Percentiles rank a stretch among this genome's conserved stretches.
phyloP scores from a whole-genome alignment of 1,140 invertebrate species.

The Panagrolaimus sp. region DNA sequence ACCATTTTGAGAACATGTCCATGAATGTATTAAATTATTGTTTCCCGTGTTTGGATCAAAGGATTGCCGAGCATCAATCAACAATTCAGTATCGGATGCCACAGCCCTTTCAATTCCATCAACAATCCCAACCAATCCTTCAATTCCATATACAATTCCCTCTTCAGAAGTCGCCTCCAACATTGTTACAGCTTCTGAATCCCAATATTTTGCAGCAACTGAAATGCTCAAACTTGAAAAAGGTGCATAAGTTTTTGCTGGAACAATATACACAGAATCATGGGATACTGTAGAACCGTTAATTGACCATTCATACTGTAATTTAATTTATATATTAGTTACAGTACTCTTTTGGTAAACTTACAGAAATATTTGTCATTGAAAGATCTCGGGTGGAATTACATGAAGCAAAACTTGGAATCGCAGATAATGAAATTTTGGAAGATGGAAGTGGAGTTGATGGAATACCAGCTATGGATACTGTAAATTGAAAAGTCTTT shows the following conservation, averaged over 20 bases:
- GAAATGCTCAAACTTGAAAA: too few species aligned
- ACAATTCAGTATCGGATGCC: neutral
- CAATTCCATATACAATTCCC: neutral
- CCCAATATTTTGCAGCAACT: too few species aligned
- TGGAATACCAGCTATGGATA: neutral
- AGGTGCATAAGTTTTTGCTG: neutral
- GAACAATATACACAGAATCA: neutral
- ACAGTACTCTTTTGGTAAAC: neutral
- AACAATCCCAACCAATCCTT: neutral
- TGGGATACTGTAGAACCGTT: neutral
- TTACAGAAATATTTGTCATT: neutral
- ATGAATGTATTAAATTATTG: neutral
- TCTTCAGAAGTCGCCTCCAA: too few species aligned
- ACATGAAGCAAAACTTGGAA: neutral
- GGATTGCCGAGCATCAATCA: neutral
- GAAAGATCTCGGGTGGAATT: neutral
- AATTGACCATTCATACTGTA: constrained; percentile 2
- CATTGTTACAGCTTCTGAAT: too few species aligned
- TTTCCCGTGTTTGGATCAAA: constrained; percentile 2
- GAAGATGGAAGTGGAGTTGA: neutral
- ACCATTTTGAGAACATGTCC: neutral
- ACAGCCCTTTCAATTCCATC: neutral
- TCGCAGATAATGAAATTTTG: neutral
- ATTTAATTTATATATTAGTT: neutral
- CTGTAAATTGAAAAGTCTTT: neutral